These are phyloP conservation scores for Hypothenemus hampei DNA, from an alignment of 1,140 invertebrate genomes.

Conservation along the genomic window DNA sequence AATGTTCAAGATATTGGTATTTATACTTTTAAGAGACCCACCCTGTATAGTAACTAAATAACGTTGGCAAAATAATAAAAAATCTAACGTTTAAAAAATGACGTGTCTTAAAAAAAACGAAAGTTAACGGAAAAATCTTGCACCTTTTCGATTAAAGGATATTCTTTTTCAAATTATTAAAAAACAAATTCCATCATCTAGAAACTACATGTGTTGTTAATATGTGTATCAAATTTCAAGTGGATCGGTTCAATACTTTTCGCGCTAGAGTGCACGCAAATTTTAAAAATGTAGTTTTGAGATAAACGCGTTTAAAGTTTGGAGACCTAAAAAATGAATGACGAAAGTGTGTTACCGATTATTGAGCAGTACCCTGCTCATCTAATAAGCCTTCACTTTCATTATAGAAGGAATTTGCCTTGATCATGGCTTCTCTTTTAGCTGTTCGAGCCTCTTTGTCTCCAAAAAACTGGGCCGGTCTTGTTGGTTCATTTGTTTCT, in stretches of 20 bases:
- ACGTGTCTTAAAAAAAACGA: no score
- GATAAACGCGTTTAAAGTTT: not conserved
- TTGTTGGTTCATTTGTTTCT: no score
- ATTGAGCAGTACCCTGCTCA: not conserved
- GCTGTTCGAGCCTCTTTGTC: no score
- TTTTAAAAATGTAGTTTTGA: not conserved
- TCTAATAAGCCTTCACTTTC: not conserved
- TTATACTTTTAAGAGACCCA: not conserved
- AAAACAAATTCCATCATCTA: not conserved
- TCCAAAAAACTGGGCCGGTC: no score
- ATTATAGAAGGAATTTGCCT: not conserved
- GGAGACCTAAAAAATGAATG: no score
- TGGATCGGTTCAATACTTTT: not conserved
- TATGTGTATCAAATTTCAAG: not conserved
- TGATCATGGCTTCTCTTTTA: no score
- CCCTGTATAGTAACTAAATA: no score
- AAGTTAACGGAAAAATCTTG: no score
- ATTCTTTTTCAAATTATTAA: slow-evolving; percentile 48
- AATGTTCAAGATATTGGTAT: not conserved
- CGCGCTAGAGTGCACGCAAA: not conserved
- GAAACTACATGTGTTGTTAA: not conserved
- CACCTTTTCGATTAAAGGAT: no score
- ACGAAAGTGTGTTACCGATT: no score
- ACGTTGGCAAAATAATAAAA: no score
- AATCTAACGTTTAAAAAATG: no score